Conservation (phyloP, 2,797 vertebrate species). For the Coluber constrictor region DNA sequence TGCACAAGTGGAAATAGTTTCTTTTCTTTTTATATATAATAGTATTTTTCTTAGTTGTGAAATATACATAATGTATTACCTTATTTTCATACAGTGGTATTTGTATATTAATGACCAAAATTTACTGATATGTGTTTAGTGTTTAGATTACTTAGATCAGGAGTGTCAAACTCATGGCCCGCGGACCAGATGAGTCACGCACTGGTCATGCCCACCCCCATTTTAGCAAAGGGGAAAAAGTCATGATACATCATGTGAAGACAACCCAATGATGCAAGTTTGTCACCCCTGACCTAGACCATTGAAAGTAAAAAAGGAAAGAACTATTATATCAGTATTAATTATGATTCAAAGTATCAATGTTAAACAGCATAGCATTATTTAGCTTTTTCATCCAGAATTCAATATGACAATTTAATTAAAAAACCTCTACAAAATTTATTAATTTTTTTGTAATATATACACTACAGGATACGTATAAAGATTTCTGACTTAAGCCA, state of each 20-base stretch:
- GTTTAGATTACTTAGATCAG: background rate
- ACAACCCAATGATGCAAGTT: too few relatives aligned
- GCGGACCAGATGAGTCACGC: accelerated
- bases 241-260: too few relatives aligned
- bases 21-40: background rate
- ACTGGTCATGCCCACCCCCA: too few relatives aligned
- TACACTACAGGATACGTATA: background rate
- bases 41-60: background rate
- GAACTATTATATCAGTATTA: background rate
- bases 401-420: background rate
- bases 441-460: background rate
- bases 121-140: background rate
- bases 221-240: too few relatives aligned
- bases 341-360: background rate
- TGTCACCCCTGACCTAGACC: background rate
- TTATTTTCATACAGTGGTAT: background rate
- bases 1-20: background rate
- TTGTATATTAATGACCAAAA: background rate
- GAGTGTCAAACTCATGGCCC: too few relatives aligned
- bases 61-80: background rate
- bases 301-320: background rate
- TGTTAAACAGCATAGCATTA: background rate
- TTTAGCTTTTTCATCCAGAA: background rate
- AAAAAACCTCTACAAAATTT: background rate
- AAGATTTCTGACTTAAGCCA: background rate